Evolutionary conservation across 2,797 vertebrate genomes (phyloP).

Genomic region (Cetoscarus ocellatus): DNA sequence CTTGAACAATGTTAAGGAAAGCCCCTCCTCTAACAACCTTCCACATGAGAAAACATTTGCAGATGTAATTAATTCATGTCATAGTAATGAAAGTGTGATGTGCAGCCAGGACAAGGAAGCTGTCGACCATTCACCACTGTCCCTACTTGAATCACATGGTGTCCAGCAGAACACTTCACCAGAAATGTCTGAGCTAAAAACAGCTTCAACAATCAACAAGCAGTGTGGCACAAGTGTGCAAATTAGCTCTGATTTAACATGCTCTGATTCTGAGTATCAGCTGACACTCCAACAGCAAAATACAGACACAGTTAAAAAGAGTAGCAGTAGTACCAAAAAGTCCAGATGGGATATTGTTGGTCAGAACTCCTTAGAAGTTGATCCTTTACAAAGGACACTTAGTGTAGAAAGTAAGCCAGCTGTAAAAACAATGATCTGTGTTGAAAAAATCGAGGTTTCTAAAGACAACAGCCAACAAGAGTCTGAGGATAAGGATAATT

Average conservation of each 20-base stretch:
- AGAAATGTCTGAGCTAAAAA: constrained; percentile 54
- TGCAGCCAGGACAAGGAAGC: constrained; percentile 55
- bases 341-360: constrained; percentile 88
- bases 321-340: constrained; percentile 69
- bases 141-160: constrained; percentile 59
- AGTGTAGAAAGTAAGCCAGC: constrained; percentile 63
- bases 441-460: constrained; percentile 77
- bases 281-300: constrained; percentile 55
- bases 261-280: constrained; percentile 58
- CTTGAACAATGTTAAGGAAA: constrained; percentile 58
- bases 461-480: constrained; percentile 73
- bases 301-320: constrained; percentile 63
- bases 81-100: constrained; percentile 46
- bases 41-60: constrained; percentile 43
- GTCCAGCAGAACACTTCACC: constrained; percentile 73
- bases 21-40: constrained; percentile 41
- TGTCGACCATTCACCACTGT: constrained; percentile 56
- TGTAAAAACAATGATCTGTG: constrained; percentile 74
- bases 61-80: constrained; percentile 39
- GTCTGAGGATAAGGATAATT: constrained; percentile 43
- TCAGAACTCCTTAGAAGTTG: constrained; percentile 72
- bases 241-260: constrained; percentile 41
- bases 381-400: constrained; percentile 59
- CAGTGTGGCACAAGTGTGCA: constrained; percentile 30
- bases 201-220: constrained; percentile 28